phyloP scores from a whole-genome alignment of 2,797 vertebrate species.

The Halcyon smyrnensis region DNA sequence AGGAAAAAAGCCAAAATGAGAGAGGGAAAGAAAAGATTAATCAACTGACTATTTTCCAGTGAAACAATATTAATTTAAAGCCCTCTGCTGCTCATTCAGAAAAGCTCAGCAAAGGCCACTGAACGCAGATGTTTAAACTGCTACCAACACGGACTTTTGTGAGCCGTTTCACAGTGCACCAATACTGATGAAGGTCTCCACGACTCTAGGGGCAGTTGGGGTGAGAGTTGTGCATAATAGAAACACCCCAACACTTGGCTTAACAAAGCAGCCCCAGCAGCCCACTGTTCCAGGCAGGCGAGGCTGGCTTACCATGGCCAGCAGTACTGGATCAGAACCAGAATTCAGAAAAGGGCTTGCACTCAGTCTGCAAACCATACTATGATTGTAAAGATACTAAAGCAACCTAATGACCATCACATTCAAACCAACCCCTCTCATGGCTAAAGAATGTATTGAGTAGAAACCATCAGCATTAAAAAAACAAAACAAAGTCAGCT shows the following conservation, averaged over 20 bases:
- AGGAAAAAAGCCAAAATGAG: neutral
- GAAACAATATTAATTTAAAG: neutral
- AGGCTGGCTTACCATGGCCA: neutral
- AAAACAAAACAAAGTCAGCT: neutral
- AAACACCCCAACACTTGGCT: neutral
- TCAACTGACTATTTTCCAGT: neutral
- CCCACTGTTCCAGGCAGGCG: neutral
- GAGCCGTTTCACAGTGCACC: neutral
- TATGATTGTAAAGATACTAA: neutral
- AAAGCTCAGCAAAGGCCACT: neutral
- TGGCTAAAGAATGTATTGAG: neutral
- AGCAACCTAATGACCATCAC: neutral
- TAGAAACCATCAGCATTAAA: neutral
- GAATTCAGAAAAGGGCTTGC: neutral
- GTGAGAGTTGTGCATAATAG: too few relatives aligned
- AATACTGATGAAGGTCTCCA: neutral
- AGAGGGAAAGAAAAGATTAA: neutral
- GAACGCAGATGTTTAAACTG: neutral
- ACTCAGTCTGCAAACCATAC: neutral
- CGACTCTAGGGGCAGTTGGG: too few relatives aligned
- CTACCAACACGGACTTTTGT: neutral
- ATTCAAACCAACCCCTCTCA: neutral
- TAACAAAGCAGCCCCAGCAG: neutral
- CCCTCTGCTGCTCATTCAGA: neutral
- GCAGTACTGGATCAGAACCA: neutral